Percentiles rank a stretch among this genome's conserved stretches.
phyloP scores from a whole-genome alignment of 2,797 vertebrate species.

The Sylvilagus floridanus region DNA sequence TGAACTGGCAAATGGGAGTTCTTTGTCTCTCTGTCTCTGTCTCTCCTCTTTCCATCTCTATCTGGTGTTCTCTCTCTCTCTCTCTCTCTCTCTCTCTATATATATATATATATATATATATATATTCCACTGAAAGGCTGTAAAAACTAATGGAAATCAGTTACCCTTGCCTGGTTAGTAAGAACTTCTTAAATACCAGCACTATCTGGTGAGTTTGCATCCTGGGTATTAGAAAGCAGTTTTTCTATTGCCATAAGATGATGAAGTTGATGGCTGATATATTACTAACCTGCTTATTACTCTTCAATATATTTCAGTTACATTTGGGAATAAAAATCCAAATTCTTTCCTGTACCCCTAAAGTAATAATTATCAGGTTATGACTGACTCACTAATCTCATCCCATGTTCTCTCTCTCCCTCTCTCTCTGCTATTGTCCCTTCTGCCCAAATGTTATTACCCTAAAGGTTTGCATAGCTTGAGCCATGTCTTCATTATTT shows the following conservation, averaged over 20 bases:
- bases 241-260: neutral
- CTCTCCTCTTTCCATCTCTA: too few species aligned
- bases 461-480: neutral
- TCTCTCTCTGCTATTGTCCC: neutral
- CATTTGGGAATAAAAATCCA: neutral
- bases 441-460: neutral
- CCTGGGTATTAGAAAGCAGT: neutral
- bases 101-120: too few species aligned
- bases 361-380: neutral
- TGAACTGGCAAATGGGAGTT: too few species aligned
- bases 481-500: neutral
- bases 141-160: neutral
- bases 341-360: neutral
- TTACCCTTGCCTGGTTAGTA: neutral
- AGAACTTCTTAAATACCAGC: neutral
- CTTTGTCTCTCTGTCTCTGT: too few species aligned
- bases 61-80: too few species aligned
- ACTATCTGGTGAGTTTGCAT: neutral
- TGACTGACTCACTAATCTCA: neutral
- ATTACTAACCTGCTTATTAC: conserved; percentile 15
- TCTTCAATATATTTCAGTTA: conserved; percentile 47
- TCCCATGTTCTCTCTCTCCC: neutral
- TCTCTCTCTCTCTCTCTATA: too few species aligned
- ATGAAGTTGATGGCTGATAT: neutral
- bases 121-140: too few species aligned